A percentile compares a stretch with the other conserved stretches of the same genome.
Evolutionary conservation across 2,888 invertebrate genomes (phyloP).

Genomic region (Ramazzottius varieornatus): DNA sequence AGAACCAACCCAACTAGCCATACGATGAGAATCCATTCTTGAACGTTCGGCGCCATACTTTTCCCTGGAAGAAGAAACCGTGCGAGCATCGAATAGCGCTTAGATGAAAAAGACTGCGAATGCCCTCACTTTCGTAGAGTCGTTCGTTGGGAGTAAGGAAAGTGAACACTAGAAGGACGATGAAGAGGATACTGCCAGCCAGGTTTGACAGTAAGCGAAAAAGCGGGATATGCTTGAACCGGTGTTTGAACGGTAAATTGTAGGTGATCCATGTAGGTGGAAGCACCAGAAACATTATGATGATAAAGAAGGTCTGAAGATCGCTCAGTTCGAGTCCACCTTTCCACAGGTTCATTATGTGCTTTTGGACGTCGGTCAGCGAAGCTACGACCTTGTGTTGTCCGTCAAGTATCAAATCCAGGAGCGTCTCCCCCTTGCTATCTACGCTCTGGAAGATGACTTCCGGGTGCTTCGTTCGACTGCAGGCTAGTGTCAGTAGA

Average conservation of each 20-base stretch:
- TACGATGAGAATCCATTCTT: constrained; percentile 77
- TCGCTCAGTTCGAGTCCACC: constrained; percentile 78
- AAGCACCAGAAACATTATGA: constrained; percentile 67
- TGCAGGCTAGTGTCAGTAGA: constrained; percentile 66
- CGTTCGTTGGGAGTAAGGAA: constrained; percentile 22
- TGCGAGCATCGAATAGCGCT: too few relatives aligned
- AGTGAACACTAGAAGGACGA: constrained; percentile 65
- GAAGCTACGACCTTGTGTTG: constrained; percentile 88
- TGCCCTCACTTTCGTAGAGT: constrained; percentile 19
- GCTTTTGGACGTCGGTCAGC: constrained; percentile 85
- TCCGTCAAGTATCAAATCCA: constrained; percentile 87
- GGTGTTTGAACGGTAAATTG: constrained; percentile 73
- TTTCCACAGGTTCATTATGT: constrained; percentile 38
- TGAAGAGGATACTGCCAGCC: constrained; percentile 88
- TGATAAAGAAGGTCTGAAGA: constrained; percentile 71
- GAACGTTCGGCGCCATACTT: constrained; percentile 61
- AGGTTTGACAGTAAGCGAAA: constrained; percentile 99
- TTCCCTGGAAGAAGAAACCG: constrained; percentile 20
- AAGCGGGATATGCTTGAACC: constrained; percentile 89
- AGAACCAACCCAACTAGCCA: constrained; percentile 81
- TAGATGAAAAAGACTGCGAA: too few relatives aligned
- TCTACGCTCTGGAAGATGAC: constrained; percentile 41
- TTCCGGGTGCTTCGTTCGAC: constrained; percentile 68
- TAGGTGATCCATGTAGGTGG: constrained; percentile 89
- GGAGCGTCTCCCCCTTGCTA: constrained; percentile 15